Percentiles rank a stretch among this genome's conserved stretches.
Conservation (phyloP, 2,113 vertebrate species). For the Hemichromis elongatus region DNA sequence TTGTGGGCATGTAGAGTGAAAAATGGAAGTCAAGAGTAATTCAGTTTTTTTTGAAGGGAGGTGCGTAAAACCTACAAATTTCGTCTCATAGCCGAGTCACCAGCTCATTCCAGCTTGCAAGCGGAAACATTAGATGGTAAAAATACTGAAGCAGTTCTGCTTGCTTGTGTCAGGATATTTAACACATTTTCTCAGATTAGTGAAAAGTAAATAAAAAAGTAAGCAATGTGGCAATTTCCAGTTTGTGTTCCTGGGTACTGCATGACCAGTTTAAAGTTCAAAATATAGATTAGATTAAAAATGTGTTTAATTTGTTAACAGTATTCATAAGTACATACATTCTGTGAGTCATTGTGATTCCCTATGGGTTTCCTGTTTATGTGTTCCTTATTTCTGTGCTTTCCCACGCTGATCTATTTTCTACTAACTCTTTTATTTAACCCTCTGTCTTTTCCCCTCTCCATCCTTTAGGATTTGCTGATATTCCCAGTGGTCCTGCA, state of each 20-base stretch:
- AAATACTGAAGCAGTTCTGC: not conserved
- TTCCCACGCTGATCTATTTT: not conserved
- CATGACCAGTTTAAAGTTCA: not conserved
- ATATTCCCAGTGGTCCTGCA: conserved; percentile 75
- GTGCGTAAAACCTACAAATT: not conserved
- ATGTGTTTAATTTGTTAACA: not conserved
- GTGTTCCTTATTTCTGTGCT: not conserved
- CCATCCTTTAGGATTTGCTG: conserved; percentile 73
- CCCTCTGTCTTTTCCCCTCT: not conserved
- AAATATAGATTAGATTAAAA: not conserved
- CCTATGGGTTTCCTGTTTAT: not conserved
- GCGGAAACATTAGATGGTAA: not conserved
- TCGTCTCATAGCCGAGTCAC: not conserved
- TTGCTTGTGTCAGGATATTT: not conserved
- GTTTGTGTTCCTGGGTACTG: not conserved
- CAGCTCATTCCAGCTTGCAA: not conserved
- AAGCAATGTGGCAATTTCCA: not conserved
- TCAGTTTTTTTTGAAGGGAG: not conserved
- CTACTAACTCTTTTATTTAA: not conserved
- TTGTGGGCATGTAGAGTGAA: not conserved
- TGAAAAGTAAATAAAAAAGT: not conserved
- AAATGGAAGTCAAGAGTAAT: not conserved
- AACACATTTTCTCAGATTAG: not conserved
- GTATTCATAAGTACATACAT: not conserved
- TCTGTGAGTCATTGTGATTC: not conserved